A percentile compares a stretch with the other conserved stretches of the same genome.
These are phyloP conservation scores for Dione juno DNA, from an alignment of 2,888 invertebrate species.

Conservation along the genomic window DNA sequence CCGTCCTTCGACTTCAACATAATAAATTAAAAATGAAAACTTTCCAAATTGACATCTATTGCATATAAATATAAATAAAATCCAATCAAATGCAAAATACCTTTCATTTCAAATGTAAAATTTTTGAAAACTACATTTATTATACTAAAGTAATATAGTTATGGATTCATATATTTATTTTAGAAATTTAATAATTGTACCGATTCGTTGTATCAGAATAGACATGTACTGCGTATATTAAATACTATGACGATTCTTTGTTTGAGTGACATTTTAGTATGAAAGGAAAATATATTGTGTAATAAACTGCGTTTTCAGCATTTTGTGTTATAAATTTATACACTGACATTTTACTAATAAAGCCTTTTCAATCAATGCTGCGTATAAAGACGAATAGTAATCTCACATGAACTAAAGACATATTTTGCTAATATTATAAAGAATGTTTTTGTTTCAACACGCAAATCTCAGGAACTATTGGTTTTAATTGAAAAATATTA, in stretches of 20 bases:
- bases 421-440: too few relatives aligned
- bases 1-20: too few relatives aligned
- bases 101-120: background rate
- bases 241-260: background rate
- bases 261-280: slow-evolving; percentile 2
- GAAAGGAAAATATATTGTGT: background rate
- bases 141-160: background rate
- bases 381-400: too few relatives aligned
- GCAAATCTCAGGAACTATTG: too few relatives aligned
- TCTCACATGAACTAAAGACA: too few relatives aligned
- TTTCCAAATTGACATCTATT: background rate
- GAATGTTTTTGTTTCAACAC: too few relatives aligned
- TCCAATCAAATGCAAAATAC: background rate
- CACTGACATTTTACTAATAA: too few relatives aligned
- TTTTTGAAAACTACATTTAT: background rate
- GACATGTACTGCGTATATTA: background rate
- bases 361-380: too few relatives aligned
- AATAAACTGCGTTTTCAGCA: background rate
- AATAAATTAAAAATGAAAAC: background rate
- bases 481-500: too few relatives aligned
- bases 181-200: background rate
- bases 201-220: background rate
- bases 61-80: background rate
- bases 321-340: background rate
- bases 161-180: background rate